Evolutionary conservation across 2,113 vertebrate genomes (phyloP), one percentile per base, ranked within the genome.

Genomic region (Isichthys henryi): DNA sequence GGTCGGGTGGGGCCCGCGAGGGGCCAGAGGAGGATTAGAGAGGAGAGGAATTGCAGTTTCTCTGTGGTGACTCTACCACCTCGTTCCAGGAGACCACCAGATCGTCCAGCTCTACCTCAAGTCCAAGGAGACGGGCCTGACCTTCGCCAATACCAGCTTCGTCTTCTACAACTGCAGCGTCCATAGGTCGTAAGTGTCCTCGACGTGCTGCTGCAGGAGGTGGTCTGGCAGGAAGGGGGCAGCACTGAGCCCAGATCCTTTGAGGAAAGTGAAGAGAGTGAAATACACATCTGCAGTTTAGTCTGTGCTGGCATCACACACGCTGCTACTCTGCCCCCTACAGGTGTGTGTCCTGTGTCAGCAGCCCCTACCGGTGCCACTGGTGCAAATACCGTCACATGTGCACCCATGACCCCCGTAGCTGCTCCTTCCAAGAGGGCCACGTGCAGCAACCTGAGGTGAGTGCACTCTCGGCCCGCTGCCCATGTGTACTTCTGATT

Each of bases 161-260:
- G 97, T 99, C 92, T 99, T 99, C 96, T 99, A 99, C 96, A 99
- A 99, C 95, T 99, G 98, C 93, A 99, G 98, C 0, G 98, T 99
- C 89, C 98, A 99, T 92, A 98, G 97, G 84, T 99, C 98, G 98
- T 99, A 96, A 93, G 98, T 98, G 3, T n/a, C 50, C n/a, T 80
- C 6, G 2, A 66, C 9, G 50, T 15, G 86, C 35, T 35, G 35
- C 84, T 87, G 27, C 11, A 21, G 13, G 35, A 87, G 31, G 27
- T 31, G 15, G 21, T 13, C 82, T 49, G 19, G 82, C 88, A 74
- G 89, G 53, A 3, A 46, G 89, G 23, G 21, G 43, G 82, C 82
- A 87, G 27, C 85, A 53, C 27, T 27, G 85, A 87, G 49, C 27
- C 39, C 48, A 17, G 85, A 15, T 52, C 49, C n/a, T 87, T 53